phyloP scores from a whole-genome alignment of 2,797 vertebrate genomes.

The Acipenser transmontanus region DNA sequence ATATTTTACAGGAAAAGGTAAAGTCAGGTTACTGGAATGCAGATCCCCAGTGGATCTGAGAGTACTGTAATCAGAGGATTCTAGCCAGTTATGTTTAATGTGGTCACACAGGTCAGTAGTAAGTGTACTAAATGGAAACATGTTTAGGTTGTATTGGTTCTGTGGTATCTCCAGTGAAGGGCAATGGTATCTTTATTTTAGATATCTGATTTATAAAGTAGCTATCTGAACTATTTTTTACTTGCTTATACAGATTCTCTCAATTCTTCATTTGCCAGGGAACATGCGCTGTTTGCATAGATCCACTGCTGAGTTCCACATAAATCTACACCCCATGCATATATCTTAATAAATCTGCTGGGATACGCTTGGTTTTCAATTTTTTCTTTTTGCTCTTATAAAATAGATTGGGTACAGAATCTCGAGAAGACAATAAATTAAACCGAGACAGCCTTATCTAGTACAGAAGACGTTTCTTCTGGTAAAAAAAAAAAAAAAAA shows the following conservation, averaged over 20 bases:
- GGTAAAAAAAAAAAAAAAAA: not conserved
- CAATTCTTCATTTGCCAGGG: not conserved
- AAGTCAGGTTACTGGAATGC: not conserved
- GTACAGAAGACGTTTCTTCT: not conserved
- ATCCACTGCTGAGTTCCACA: not conserved
- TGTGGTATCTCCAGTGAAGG: not conserved
- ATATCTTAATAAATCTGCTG: not conserved
- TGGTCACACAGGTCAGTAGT: not conserved
- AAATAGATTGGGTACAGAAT: not conserved
- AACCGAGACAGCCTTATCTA: not conserved
- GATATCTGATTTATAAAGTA: no score
- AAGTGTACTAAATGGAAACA: not conserved
- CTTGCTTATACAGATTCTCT: not conserved
- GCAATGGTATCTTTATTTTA: no score
- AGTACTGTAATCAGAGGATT: not conserved
- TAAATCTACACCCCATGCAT: not conserved
- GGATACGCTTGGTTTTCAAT: not conserved
- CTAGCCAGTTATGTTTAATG: not conserved
- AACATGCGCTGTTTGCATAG: not conserved
- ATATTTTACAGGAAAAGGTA: not conserved
- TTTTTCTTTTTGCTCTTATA: not conserved
- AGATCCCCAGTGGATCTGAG: not conserved
- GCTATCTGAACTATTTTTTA: not conserved
- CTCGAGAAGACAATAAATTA: slow-evolving; percentile 2
- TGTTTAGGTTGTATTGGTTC: not conserved